Evolutionary conservation across 92 coral and sea anemone genomes (phyloP).

Genomic region (Porites divaricata): DNA sequence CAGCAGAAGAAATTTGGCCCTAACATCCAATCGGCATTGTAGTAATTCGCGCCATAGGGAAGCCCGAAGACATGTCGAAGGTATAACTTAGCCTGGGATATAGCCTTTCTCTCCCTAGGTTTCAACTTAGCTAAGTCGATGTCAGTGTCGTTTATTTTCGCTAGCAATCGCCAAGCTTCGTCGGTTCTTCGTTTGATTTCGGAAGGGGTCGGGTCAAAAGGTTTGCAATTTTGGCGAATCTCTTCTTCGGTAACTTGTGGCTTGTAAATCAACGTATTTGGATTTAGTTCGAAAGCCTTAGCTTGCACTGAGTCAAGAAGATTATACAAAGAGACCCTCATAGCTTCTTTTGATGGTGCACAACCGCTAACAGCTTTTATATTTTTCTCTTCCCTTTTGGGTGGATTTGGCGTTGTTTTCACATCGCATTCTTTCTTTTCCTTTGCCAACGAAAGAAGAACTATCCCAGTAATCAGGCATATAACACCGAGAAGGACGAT

Average conservation of each 20-base stretch:
- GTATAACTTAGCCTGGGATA: conserved; percentile 77
- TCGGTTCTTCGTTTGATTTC: conserved; percentile 78
- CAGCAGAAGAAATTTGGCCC: conserved; percentile 91
- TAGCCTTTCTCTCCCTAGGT: conserved; percentile 81
- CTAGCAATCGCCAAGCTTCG: conserved; percentile 61
- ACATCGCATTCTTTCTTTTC: conserved; percentile 27
- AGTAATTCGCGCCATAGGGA: conserved; percentile 76
- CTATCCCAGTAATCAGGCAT: conserved; percentile 71
- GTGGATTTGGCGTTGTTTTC: background rate
- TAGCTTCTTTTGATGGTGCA: conserved; percentile 78
- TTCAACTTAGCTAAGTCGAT: conserved; percentile 59
- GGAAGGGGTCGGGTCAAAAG: conserved; percentile 70
- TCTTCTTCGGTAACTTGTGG: conserved; percentile 33
- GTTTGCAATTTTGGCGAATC: conserved; percentile 54
- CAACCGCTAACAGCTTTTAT: conserved; percentile 34
- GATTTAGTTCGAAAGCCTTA: conserved; percentile 58
- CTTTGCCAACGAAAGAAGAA: conserved; percentile 65
- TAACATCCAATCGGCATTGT: conserved; percentile 86
- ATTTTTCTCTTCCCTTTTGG: background rate
- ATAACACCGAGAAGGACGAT: conserved; percentile 69
- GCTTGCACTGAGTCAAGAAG: conserved; percentile 69
- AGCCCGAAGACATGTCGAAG: conserved; percentile 77
- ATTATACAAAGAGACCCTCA: conserved; percentile 58
- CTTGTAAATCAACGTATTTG: conserved; percentile 48
- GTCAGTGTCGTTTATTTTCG: conserved; percentile 56